phyloP scores from a whole-genome alignment of 2,888 invertebrate genomes.

The Leucoptera coffeella region DNA sequence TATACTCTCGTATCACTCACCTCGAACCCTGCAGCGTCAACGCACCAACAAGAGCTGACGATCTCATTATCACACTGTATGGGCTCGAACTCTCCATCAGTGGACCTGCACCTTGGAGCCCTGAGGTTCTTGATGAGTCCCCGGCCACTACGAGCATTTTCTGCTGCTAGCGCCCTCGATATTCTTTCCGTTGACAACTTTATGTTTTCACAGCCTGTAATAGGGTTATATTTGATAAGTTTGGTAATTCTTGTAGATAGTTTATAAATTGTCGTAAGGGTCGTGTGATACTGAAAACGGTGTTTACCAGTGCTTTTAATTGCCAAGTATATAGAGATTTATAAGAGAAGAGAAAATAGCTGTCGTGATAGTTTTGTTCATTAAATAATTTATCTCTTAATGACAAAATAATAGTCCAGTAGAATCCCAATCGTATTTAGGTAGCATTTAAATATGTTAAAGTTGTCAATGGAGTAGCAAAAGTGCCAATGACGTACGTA shows the following conservation, averaged over 20 bases:
- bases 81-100: conserved; percentile 68
- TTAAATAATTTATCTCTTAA: background rate
- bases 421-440: too few species aligned
- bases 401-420: too few species aligned
- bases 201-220: conserved; percentile 35
- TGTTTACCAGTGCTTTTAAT: background rate
- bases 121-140: conserved; percentile 57
- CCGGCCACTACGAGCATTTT: conserved; percentile 54
- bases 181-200: conserved; percentile 35
- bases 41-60: conserved; percentile 77
- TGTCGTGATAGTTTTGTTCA: background rate
- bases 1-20: too few species aligned
- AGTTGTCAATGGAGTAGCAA: too few species aligned
- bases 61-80: conserved; percentile 72
- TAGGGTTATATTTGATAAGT: background rate
- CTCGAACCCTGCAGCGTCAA: conserved; percentile 73
- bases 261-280: background rate
- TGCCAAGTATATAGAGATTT: background rate
- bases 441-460: too few species aligned
- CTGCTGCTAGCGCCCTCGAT: conserved; percentile 34
- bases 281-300: background rate
- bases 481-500: too few species aligned
- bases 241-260: background rate
- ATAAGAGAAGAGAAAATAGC: background rate
- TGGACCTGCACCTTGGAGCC: conserved; percentile 65